Evolutionary conservation across 2,888 invertebrate genomes (phyloP).

Genomic region (Tachystola acroxantha): DNA sequence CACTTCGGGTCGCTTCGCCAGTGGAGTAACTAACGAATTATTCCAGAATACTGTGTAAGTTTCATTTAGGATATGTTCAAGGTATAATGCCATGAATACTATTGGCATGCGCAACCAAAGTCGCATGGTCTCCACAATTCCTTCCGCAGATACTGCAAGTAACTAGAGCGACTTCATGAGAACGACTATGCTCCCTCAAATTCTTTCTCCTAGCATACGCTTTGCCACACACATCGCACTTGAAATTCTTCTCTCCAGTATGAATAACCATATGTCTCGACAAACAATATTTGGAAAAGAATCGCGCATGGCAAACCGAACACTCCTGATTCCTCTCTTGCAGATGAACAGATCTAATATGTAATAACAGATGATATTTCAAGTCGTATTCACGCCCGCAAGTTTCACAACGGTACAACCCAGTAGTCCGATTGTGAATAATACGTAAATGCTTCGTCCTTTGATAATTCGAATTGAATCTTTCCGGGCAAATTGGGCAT

Average conservation of each 20-base stretch:
- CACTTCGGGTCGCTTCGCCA: too few species aligned
- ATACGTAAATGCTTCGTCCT: slow-evolving; percentile 54
- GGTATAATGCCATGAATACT: slow-evolving; percentile 19
- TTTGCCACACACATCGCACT: slow-evolving; percentile 66
- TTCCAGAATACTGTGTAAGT: too few species aligned
- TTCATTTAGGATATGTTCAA: too few species aligned
- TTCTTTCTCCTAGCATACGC: slow-evolving; percentile 52
- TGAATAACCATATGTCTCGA: slow-evolving; percentile 71
- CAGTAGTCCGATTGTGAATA: slow-evolving; percentile 44
- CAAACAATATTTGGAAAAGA: slow-evolving; percentile 56
- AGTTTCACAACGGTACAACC: slow-evolving; percentile 44
- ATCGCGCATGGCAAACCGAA: slow-evolving; percentile 44
- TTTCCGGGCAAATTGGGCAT: slow-evolving; percentile 57
- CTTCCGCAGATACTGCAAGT: slow-evolving; percentile 35
- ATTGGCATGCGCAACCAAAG: slow-evolving; percentile 31
- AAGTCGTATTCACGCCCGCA: slow-evolving; percentile 54
- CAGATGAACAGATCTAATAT: slow-evolving; percentile 53
- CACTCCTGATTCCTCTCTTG: slow-evolving; percentile 60
- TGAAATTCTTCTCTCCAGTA: slow-evolving; percentile 67
- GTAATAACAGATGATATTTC: slow-evolving; percentile 50
- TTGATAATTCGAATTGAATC: slow-evolving; percentile 56
- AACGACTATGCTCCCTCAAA: slow-evolving; percentile 41
- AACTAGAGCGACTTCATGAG: slow-evolving; percentile 29
- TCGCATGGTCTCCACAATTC: slow-evolving; percentile 28
- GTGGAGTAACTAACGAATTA: too few species aligned